Evolutionary conservation across 2,888 invertebrate species (phyloP), one percentile per base, ranked within the genome.

Genomic region (Oligia fasciuncula): DNA sequence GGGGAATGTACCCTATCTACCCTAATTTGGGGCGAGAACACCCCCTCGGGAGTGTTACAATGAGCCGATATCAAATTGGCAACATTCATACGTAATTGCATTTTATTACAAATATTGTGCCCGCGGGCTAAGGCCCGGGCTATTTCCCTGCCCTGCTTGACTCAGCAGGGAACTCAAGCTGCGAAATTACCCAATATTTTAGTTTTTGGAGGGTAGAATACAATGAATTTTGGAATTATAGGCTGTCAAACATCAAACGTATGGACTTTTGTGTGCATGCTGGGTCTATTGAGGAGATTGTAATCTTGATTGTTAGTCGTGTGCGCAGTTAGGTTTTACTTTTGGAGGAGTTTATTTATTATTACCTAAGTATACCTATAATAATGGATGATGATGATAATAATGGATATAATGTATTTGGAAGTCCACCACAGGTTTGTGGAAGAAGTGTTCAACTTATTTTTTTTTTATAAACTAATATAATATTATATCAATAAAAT

Each of bases 51-150:
- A 85, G 89, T 80, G 76, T 85, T 87, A 92, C 92, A 94, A 93
- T 91, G 91, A 91, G 90, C 90, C 89, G 84, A 91, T 93, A 93
- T 93, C 90, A 94, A 95, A 94, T 94, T 94, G 94, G 94, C 94
- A 93, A 93, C 92, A 93, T 93, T 92, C 91, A 89, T 87, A 84
- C 91, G 93, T 95, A 95, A 95, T 94, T 94, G 89, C 89, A 88
- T 90, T 89, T 89, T 88, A 90, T 89, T 90, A 90, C 82, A 79
- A 88, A 89, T 89, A 91, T 91, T 90, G 87, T 84, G 87, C 88
- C 90, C 88, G 76, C 72, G 77, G 88, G 91, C 88, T 84, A 73
- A 73, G 62, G 57, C 23, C n/a, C n/a, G 54, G 66, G 51, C 62
- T 65, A 80, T 77, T 66, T 72, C 83, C 68, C 51, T 72, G 73